Percentiles rank a stretch among this genome's conserved stretches.
phyloP scores from a whole-genome alignment of 2,113 vertebrate genomes.

The Phaetusa simplex region DNA sequence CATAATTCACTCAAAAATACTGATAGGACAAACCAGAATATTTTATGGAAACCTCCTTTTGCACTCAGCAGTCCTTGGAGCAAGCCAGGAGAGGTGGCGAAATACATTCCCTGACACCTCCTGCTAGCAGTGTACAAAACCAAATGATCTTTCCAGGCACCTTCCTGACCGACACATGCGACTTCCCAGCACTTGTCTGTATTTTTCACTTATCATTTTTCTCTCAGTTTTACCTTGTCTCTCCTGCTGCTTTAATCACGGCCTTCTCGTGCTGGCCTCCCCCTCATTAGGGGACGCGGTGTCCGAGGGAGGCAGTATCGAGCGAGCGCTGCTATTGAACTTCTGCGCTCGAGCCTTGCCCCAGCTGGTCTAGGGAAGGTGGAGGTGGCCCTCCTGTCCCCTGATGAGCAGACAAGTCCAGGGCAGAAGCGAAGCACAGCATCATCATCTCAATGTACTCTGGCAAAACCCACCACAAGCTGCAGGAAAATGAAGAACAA shows the following conservation, averaged over 20 bases:
- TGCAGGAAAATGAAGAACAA: background rate
- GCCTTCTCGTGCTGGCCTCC: background rate
- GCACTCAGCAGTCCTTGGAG: background rate
- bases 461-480: background rate
- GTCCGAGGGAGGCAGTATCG: background rate
- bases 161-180: background rate
- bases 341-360: background rate
- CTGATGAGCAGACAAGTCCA: background rate
- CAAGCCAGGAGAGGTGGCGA: background rate
- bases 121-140: background rate
- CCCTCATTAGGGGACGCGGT: rapidly evolving
- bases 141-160: background rate
- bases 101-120: background rate
- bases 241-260: background rate
- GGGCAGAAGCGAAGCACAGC: background rate
- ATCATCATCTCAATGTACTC: background rate
- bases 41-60: background rate
- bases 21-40: background rate
- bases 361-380: background rate
- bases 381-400: background rate
- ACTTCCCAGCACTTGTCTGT: background rate
- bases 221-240: background rate
- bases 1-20: background rate
- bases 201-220: background rate
- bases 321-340: rapidly evolving